These are phyloP conservation scores for Apostichopus californicus DNA, from an alignment of 35 echinoderm and acorn worm genomes.

Conservation along the genomic window DNA sequence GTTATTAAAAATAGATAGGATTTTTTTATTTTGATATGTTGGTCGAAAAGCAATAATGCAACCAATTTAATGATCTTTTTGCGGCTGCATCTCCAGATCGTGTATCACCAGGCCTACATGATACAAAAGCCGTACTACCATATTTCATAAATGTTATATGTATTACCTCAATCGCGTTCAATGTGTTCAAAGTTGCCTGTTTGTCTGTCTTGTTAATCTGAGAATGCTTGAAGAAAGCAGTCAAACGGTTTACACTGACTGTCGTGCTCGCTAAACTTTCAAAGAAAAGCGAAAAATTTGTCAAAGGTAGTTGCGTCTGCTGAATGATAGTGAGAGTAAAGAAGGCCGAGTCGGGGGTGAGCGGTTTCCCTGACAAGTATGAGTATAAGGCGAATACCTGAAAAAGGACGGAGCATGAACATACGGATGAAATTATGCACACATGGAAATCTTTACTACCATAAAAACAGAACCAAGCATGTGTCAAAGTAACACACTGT, in stretches of 20 bases:
- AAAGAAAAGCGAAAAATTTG: slow-evolving; percentile 39
- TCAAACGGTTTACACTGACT: slow-evolving; percentile 3
- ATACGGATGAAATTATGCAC: no score
- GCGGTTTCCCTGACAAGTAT: neutral
- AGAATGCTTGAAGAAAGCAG: neutral
- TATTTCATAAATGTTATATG: neutral
- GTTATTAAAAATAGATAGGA: no score
- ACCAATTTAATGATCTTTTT: no score
- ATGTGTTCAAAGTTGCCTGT: neutral
- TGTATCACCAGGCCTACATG: no score
- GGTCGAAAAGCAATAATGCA: no score
- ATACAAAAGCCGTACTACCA: no score
- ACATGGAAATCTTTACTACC: no score
- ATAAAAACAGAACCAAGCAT: no score
- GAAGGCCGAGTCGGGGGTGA: slow-evolving; percentile 12
- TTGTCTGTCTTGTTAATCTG: neutral
- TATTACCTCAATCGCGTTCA: neutral
- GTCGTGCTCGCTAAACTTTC: slow-evolving; percentile 19
- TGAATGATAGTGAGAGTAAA: slow-evolving; percentile 2
- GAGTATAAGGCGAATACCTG: slow-evolving; percentile 26
- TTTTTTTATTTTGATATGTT: no score
- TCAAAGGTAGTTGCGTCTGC: slow-evolving; percentile 18
- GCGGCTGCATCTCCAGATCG: no score
- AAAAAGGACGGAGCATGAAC: neutral
- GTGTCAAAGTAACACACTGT: no score